Evolutionary conservation across 30 jellyfish, hydroid and myxozoan genomes (phyloP).

Genomic region (Sanderia malayensis): DNA sequence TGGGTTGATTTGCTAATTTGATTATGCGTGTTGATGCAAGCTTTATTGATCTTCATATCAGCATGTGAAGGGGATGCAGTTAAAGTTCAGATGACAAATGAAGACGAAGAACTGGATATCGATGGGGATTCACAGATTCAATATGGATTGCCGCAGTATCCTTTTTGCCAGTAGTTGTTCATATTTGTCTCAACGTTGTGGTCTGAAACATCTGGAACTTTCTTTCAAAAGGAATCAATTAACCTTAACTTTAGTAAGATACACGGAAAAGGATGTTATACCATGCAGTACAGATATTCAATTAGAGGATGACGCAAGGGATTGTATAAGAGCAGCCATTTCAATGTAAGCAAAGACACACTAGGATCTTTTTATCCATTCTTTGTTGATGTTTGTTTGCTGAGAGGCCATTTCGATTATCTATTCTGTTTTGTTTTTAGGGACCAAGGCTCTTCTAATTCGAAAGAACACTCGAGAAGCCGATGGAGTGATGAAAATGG

Average conservation of each 20-base stretch:
- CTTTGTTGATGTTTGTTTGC: too few species aligned
- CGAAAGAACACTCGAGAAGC: constrained; percentile 20
- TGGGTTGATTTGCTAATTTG: background rate
- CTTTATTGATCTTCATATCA: too few species aligned
- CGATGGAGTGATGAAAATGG: constrained; percentile 45
- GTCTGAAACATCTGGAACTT: too few species aligned
- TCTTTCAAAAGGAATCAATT: too few species aligned
- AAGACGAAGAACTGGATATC: constrained; percentile 85
- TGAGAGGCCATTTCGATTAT: too few species aligned
- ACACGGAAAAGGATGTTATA: constrained; percentile 60
- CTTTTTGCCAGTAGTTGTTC: too few species aligned
- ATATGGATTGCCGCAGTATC: constrained; percentile 91
- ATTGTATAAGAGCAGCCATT: constrained; percentile 65
- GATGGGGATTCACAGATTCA: constrained; percentile 63
- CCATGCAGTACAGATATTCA: constrained; percentile 63
- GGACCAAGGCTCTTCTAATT: constrained; percentile 14
- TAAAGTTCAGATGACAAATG: constrained; percentile 81
- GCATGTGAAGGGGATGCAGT: constrained; percentile 81
- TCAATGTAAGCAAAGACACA: constrained; percentile 41
- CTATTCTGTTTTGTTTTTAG: too few species aligned
- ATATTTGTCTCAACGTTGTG: too few species aligned
- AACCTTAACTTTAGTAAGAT: constrained; percentile 22
- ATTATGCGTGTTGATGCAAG: too few species aligned
- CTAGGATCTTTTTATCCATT: too few species aligned
- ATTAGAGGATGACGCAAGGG: constrained; percentile 51